phyloP scores from a whole-genome alignment of 2,888 invertebrate genomes.

The Sylvicola cinctus region DNA sequence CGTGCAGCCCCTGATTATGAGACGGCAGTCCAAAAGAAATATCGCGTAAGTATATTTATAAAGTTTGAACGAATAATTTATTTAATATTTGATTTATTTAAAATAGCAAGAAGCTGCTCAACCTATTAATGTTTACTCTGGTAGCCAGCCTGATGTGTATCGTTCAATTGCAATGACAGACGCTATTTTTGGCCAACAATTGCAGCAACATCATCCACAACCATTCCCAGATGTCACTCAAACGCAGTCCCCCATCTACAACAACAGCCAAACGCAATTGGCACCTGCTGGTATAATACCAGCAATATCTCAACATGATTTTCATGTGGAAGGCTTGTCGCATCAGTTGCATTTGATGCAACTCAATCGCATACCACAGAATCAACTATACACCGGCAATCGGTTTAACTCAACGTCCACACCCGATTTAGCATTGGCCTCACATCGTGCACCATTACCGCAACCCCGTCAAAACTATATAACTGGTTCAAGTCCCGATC shows the following conservation, averaged over 20 bases:
- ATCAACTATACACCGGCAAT: slow-evolving; percentile 64
- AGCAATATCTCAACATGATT: no score
- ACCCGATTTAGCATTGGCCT: slow-evolving; percentile 59
- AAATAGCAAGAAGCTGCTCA: slow-evolving; percentile 6
- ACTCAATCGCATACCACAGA: slow-evolving; percentile 54
- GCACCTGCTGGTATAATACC: no score
- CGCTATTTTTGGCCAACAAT: slow-evolving; percentile 16
- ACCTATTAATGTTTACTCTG: slow-evolving; percentile 14
- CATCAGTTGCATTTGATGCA: slow-evolving; percentile 23
- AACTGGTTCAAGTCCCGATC: slow-evolving; percentile 56
- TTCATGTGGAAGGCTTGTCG: slow-evolving; percentile 16
- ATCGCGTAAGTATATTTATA: slow-evolving; percentile 33
- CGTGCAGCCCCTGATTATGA: slow-evolving; percentile 90
- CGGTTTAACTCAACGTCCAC: slow-evolving; percentile 65
- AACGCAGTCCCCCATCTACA: slow-evolving; percentile 15
- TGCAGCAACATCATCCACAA: slow-evolving; percentile 32
- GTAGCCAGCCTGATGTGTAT: slow-evolving; percentile 55
- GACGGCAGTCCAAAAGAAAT: slow-evolving; percentile 75
- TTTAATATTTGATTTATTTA: no score
- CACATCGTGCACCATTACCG: slow-evolving; percentile 29
- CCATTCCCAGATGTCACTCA: slow-evolving; percentile 49
- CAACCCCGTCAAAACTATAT: slow-evolving; percentile 31
- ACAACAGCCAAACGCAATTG: slow-evolving; percentile 1
- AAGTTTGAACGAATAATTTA: no score
- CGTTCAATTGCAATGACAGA: slow-evolving; percentile 23